Evolutionary conservation across 2,888 invertebrate genomes (phyloP).

Genomic region (Papilio protenor): DNA sequence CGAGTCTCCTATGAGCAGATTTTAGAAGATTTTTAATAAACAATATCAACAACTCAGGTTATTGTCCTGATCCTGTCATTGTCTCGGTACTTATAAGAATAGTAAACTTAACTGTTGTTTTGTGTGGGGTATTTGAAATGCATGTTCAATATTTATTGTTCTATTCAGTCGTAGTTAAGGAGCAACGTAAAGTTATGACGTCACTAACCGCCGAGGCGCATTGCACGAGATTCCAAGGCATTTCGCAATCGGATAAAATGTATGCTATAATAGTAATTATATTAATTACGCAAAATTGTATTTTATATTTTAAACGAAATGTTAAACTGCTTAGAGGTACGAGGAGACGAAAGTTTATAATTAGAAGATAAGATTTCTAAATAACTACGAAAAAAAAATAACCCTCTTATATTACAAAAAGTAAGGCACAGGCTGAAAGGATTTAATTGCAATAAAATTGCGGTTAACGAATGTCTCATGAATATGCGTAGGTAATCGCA

Average conservation of each 20-base stretch:
- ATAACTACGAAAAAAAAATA: background rate
- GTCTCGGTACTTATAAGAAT: background rate
- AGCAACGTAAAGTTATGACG: conserved; percentile 23
- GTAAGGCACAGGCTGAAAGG: conserved; percentile 9
- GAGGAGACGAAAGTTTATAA: background rate
- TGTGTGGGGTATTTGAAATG: background rate
- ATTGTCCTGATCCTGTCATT: background rate
- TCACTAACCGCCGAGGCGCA: background rate
- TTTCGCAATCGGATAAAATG: conserved; percentile 1
- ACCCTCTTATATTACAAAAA: background rate
- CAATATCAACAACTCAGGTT: background rate
- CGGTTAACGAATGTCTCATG: background rate
- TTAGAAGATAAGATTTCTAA: background rate
- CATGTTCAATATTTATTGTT: conserved; percentile 27
- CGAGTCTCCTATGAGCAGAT: background rate
- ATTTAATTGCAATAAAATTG: background rate
- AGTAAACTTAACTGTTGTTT: conserved; percentile 19
- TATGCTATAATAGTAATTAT: conserved; percentile 1
- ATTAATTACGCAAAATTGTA: background rate
- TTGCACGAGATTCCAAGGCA: conserved; percentile 17
- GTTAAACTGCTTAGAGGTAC: background rate
- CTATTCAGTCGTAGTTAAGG: conserved; percentile 37
- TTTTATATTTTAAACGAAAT: conserved; percentile 1
- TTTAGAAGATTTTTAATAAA: background rate
- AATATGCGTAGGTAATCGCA: background rate